phyloP scores from a whole-genome alignment of 2,797 vertebrate genomes.

The Nannoperca obscura region DNA sequence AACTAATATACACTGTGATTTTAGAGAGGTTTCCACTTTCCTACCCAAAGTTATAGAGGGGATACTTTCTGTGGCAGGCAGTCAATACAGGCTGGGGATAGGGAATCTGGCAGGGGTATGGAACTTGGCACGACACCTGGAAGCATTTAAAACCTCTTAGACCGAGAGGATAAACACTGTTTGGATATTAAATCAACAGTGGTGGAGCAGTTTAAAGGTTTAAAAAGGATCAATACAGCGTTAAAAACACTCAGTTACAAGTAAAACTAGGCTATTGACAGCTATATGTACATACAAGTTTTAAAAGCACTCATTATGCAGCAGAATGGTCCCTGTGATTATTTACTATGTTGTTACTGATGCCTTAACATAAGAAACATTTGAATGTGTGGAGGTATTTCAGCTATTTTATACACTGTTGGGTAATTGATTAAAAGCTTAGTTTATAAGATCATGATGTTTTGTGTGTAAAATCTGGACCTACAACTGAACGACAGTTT shows the following conservation, averaged over 20 bases:
- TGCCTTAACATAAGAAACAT: not conserved
- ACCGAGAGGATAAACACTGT: not conserved
- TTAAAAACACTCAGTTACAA: not conserved
- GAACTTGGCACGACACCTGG: too few species aligned
- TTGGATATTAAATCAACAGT: not conserved
- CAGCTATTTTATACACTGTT: not conserved
- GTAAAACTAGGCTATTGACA: not conserved
- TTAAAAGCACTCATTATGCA: not conserved
- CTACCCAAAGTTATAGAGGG: too few species aligned
- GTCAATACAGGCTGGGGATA: too few species aligned
- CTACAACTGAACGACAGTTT: not conserved
- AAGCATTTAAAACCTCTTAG: not conserved
- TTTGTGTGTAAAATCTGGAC: not conserved
- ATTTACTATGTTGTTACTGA: not conserved
- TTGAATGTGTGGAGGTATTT: not conserved
- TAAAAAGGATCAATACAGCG: not conserved
- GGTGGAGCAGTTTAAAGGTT: not conserved
- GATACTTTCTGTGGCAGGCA: too few species aligned
- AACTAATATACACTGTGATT: too few species aligned
- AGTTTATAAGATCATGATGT: not conserved
- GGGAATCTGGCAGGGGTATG: too few species aligned
- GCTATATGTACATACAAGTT: not conserved
- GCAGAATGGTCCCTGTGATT: not conserved
- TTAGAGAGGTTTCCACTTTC: too few species aligned
- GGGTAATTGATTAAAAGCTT: not conserved